Evolutionary conservation across 2,888 invertebrate species (phyloP).

Genomic region (Bibio marci): DNA sequence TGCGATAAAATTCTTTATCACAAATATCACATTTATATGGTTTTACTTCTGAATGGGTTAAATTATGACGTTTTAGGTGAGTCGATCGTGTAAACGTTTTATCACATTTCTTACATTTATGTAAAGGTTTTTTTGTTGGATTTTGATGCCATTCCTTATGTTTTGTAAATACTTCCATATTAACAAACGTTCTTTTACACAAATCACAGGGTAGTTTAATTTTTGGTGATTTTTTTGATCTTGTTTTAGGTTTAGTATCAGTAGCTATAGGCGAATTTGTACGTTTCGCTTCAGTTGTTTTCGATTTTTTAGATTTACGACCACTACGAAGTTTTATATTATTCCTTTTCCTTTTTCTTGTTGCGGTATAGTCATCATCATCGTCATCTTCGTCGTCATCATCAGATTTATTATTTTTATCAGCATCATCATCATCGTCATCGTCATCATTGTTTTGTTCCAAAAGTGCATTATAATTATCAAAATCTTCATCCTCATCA

Average conservation of each 20-base stretch:
- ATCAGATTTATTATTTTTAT: conserved; percentile 10
- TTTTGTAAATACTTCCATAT: background rate
- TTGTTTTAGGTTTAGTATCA: background rate
- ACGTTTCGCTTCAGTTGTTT: background rate
- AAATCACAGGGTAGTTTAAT: background rate
- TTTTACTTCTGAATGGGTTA: conserved; percentile 25
- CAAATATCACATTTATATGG: too few relatives aligned
- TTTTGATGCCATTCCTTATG: background rate
- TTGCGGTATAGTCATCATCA: conserved; percentile 8
- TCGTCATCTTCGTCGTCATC: conserved; percentile 21
- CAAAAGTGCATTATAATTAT: too few relatives aligned
- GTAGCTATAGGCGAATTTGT: background rate
- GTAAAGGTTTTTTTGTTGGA: background rate
- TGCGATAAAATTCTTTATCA: too few relatives aligned
- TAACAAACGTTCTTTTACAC: background rate
- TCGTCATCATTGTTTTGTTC: too few relatives aligned
- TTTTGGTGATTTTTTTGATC: background rate
- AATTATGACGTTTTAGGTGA: conserved; percentile 27
- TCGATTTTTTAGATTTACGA: background rate
- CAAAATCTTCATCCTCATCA: too few relatives aligned
- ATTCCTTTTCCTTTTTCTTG: background rate
- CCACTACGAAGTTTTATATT: background rate
- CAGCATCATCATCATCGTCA: background rate
- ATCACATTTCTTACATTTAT: conserved; percentile 21
- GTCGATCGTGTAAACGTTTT: conserved; percentile 25